These are phyloP conservation scores for Salvator merianae DNA, from an alignment of 2,113 vertebrate species.

Conservation along the genomic window DNA sequence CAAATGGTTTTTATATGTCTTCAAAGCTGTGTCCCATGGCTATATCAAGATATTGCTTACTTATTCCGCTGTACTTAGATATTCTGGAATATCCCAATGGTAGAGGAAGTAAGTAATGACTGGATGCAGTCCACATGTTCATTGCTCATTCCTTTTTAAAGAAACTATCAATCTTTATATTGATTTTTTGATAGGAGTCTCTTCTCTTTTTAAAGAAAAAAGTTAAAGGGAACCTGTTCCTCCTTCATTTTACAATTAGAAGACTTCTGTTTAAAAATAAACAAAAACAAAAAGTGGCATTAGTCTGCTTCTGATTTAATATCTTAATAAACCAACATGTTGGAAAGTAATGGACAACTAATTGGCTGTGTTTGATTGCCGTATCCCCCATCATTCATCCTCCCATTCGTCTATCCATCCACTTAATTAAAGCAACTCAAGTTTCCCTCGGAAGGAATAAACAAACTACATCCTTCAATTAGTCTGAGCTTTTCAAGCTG, in stretches of 20 bases:
- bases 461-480: slow-evolving; percentile 66
- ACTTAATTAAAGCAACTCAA: slow-evolving; percentile 61
- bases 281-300: slow-evolving; percentile 23
- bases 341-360: slow-evolving; percentile 62
- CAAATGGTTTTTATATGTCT: no score
- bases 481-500: slow-evolving; percentile 53
- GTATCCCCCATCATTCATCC: slow-evolving; percentile 42
- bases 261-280: slow-evolving; percentile 10
- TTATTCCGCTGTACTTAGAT: no score
- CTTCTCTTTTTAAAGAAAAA: no score
- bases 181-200: no score
- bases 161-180: no score
- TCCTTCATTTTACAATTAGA: slow-evolving; percentile 20
- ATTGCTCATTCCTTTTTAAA: no score
- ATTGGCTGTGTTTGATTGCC: slow-evolving; percentile 59
- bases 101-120: no score
- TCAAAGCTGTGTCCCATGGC: no score
- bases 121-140: no score
- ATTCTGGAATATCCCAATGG: no score
- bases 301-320: slow-evolving; percentile 31
- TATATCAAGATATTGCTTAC: no score
- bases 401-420: slow-evolving; percentile 34
- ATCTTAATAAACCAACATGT: slow-evolving; percentile 56
- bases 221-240: not conserved
- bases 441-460: slow-evolving; percentile 57